Base-by-base conservation (phyloP, 1,140 invertebrate species). In the Hestina assimilis region DNA sequence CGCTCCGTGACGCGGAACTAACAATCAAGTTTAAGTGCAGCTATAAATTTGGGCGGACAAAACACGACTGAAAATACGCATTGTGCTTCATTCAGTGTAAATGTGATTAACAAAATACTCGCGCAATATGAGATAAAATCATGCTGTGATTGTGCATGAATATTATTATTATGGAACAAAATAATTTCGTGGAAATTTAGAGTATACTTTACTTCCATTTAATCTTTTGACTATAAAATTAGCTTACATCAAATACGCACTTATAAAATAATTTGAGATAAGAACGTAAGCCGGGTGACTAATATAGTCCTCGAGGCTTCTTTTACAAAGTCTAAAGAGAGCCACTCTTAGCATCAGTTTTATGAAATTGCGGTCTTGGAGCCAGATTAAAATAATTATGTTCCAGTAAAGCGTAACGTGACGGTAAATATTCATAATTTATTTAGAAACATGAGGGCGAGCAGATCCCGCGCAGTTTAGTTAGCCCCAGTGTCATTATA, bases 401-500 rank as follows among this genome's bases (percentile, higher is more conserved):
- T 72, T 79, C 69, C 69, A 76, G 77, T 79, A 82, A 81, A 80
- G 66, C 75, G 72, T 83, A 75, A 79, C 71, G 69, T 79, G 70
- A 76, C 67, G 66, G 83, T 81, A 79, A 83, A 86, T 86, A 86
- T 83, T 81, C 79, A 82, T 82, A 83, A 86, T 82, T 83, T 83
- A 85, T 85, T 83, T 73, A 81, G 71, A 82, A 80, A 77, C 83
- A 81, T 69, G 73, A 81, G 80, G 79, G 71, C 69, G 56, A 57
- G 69, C 64, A 68, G 67, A 66, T 63, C 61, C 75, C 66, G 55
- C 61, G 61, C 67, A 69, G 72, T 76, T 78, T 77, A 71, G 70
- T 69, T 60, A 52, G 69, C 70, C 65, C 59, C 60, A 54, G 64
- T 71, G 75, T 73, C 78, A 62, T 74, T 76, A 82, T 69, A 76